Conservation (phyloP, 2,113 vertebrate species). For the Labrus mixtus region DNA sequence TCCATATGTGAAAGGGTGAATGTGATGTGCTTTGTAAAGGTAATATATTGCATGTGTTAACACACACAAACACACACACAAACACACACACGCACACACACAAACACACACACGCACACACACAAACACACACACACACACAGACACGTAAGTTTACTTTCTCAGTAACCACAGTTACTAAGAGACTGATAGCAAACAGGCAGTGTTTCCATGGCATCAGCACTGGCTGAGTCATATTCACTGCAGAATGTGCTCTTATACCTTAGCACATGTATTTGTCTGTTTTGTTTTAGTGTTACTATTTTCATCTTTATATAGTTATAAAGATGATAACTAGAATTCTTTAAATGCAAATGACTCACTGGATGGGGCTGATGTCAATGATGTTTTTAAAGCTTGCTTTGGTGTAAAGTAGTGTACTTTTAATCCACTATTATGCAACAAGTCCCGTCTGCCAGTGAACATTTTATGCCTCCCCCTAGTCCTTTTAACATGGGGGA, state of each 20-base stretch:
- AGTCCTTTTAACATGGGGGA: too few relatives aligned
- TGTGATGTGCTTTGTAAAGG: too few relatives aligned
- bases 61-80: slow-evolving; percentile 7
- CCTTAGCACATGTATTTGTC: slow-evolving; percentile 25
- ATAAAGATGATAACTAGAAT: background rate
- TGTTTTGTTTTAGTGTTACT: slow-evolving; percentile 17
- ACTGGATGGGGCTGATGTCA: background rate
- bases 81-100: slow-evolving; percentile 15
- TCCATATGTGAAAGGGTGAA: too few relatives aligned
- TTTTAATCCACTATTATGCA: background rate
- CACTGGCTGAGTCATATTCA: slow-evolving; percentile 76
- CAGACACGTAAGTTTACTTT: slow-evolving; percentile 29
- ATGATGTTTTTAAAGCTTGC: background rate
- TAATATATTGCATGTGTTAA: background rate
- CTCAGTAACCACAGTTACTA: slow-evolving; percentile 75
- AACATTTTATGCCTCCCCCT: too few relatives aligned
- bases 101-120: slow-evolving; percentile 15
- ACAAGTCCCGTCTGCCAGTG: too few relatives aligned
- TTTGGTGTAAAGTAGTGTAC: background rate
- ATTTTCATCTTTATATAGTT: slow-evolving; percentile 9
- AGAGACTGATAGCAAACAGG: slow-evolving; percentile 79
- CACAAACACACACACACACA: slow-evolving; percentile 34
- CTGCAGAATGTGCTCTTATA: slow-evolving; percentile 59
- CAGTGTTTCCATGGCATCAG: slow-evolving; percentile 75
- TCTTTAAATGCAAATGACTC: background rate